Percentiles rank a stretch among this genome's conserved stretches.
phyloP scores from a whole-genome alignment of 1,140 invertebrate genomes.

The Dreissena polymorpha region DNA sequence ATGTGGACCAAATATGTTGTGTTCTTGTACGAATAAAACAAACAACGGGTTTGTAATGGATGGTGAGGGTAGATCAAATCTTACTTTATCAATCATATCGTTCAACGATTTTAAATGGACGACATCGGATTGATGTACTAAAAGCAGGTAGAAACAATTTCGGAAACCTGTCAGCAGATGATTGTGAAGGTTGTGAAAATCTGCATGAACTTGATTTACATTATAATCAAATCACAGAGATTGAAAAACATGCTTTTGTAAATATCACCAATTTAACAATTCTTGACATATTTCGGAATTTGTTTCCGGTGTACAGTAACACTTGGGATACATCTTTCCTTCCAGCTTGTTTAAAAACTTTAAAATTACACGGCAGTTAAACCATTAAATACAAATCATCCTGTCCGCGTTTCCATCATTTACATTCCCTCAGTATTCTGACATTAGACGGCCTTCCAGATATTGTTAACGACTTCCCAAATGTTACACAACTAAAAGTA shows the following conservation, averaged over 20 bases:
- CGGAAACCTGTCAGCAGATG: background rate
- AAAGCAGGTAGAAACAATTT: no score
- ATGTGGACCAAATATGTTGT: no score
- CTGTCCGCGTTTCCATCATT: background rate
- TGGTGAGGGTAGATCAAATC: no score
- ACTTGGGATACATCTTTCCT: background rate
- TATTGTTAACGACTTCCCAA: background rate
- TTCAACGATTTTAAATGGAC: no score
- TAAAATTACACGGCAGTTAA: background rate
- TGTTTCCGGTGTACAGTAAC: background rate
- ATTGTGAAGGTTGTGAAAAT: conserved; percentile 29
- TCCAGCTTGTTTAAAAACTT: background rate
- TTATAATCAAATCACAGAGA: background rate
- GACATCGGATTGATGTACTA: no score
- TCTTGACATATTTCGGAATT: conserved; percentile 2
- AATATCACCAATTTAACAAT: background rate
- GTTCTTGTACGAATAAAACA: no score
- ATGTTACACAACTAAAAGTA: background rate
- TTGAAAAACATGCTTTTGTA: conserved; percentile 4
- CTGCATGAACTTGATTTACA: conserved; percentile 31
- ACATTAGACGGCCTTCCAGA: conserved; percentile 4
- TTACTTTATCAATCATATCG: no score
- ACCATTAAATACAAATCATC: background rate
- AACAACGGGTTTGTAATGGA: no score
- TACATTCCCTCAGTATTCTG: background rate